Percentiles rank a stretch among this genome's conserved stretches.
Evolutionary conservation across 2,113 vertebrate species (phyloP).

Genomic region (Bos taurus): ARS-UCD2.0 NC_037334.1:66318501-66319000

Average conservation of each 20-base stretch:
- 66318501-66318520: not conserved
- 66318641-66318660: not conserved
- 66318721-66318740: not conserved
- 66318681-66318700: not conserved
- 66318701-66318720: not conserved
- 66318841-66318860: not conserved
- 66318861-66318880: not conserved
- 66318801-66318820: not conserved
- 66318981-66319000: not conserved
- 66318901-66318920: not conserved
- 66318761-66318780: not conserved
- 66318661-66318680: not conserved
- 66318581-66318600: not conserved
- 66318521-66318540: not conserved
- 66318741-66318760: not conserved
- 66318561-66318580: not conserved
- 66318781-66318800: not conserved
- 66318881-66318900: not conserved
- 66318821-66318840: not conserved
- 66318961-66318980: not conserved
- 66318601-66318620: conserved; percentile 9
- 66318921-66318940: not conserved
- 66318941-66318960: not conserved
- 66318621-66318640: not conserved
- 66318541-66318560: not conserved